Evolutionary conservation across 2,797 vertebrate species (phyloP), one percentile per base, ranked within the genome.

Genomic region (Acipenser transmontanus): DNA sequence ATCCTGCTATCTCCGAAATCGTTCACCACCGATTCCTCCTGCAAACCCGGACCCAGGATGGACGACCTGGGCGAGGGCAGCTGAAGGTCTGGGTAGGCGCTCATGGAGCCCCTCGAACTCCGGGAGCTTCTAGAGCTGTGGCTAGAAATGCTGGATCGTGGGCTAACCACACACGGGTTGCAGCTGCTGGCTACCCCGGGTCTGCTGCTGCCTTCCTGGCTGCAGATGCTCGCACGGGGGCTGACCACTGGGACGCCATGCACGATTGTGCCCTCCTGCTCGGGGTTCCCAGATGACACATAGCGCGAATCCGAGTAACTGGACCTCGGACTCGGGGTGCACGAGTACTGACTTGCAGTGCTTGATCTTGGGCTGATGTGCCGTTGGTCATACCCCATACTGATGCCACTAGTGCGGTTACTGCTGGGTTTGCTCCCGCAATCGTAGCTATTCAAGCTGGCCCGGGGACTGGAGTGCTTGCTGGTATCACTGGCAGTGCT

Each of bases 391-490:
- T 94, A 98, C 77, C 96, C 96, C 92, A 98, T 91, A 82, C 96
- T 98, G 87, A 98, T 95, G 73, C 95, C 96, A 80, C 96, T 98
- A 78, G 96, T 97, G 64, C 96, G 95, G 85, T 96, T 94, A 84
- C 96, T 98, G 89, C 94, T 91, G 73, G 94, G 88, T 66, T 93
- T 92, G 82, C 93, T 94, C 73, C 89, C 88, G 81, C 93, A 90
- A 81, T 95, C 94, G 13, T 92, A 93, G 81, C 92, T 92, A 81
- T 90, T 93, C 72, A 96, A 83, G 79, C 95, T 97, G 81, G 91
- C 87, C 74, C 94, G 82, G 4, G 94, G 94, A 74, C 95, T 95
- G 77, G 94, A 97, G 76, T 91, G 93, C 69, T 88, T 95, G 68
- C 92, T 93, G 11, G 89, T 91, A 83, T 92, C 90, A 72, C 92